Conservation (phyloP, 2,888 invertebrate genomes). For the Mythimna vitellina region DNA sequence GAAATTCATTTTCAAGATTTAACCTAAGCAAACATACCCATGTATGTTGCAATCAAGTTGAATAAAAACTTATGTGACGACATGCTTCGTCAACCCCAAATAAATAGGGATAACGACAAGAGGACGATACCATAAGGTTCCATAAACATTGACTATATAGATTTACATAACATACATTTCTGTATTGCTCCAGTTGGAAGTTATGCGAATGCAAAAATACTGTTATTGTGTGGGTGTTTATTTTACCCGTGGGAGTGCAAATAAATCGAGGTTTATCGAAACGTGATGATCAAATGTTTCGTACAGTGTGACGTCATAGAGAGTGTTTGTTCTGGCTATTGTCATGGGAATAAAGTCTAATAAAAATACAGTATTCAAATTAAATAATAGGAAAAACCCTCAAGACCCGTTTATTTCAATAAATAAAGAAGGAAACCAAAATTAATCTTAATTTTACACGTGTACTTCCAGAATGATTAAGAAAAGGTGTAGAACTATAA, state of each 20-base stretch:
- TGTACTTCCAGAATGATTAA: background rate
- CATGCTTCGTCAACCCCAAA: too few species aligned
- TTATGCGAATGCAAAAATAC: slow-evolving; percentile 35
- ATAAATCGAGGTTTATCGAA: slow-evolving; percentile 55
- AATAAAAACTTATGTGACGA: too few species aligned
- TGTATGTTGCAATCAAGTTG: too few species aligned
- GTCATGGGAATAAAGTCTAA: background rate
- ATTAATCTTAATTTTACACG: too few species aligned
- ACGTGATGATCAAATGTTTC: slow-evolving; percentile 51
- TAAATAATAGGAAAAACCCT: background rate
- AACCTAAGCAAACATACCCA: too few species aligned
- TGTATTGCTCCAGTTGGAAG: slow-evolving; percentile 9
- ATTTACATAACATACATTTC: slow-evolving; percentile 7
- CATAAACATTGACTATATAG: background rate
- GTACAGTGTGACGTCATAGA: slow-evolving; percentile 11
- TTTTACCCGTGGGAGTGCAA: slow-evolving; percentile 40
- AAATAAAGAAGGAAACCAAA: background rate
- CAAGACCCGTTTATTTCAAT: background rate
- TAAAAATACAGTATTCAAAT: background rate
- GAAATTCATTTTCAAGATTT: too few species aligned
- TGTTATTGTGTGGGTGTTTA: slow-evolving; percentile 25
- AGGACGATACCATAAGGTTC: too few species aligned
- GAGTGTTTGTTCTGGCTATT: slow-evolving; percentile 15
- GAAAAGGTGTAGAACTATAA: too few species aligned
- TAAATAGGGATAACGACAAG: too few species aligned